These are phyloP conservation scores for Cochlearius cochlearius DNA, from an alignment of 2,113 vertebrate genomes.

Conservation along the genomic window DNA sequence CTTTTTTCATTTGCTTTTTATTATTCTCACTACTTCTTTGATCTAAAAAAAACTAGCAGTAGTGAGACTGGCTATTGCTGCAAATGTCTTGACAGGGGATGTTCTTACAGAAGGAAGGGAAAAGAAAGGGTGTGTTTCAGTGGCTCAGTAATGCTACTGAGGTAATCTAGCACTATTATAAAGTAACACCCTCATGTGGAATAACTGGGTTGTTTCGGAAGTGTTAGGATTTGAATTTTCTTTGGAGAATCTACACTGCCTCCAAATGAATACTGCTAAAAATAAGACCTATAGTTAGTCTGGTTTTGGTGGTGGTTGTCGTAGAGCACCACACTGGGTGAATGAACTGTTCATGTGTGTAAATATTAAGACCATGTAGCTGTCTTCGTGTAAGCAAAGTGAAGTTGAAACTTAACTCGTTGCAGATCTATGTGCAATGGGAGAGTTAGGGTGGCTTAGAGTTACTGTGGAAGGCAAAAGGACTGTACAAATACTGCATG, in stretches of 20 bases:
- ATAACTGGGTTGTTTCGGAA: background rate
- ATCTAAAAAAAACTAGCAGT: background rate
- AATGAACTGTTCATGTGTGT: background rate
- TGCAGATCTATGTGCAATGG: background rate
- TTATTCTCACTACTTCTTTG: background rate
- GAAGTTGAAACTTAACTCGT: background rate
- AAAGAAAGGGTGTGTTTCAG: background rate
- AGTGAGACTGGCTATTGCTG: background rate
- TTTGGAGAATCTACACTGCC: background rate
- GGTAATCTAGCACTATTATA: background rate
- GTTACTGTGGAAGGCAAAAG: background rate
- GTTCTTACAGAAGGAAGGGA: background rate
- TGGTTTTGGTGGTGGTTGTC: background rate
- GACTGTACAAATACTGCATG: background rate
- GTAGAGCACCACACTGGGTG: background rate
- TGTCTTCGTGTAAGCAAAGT: background rate
- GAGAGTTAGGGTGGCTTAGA: background rate
- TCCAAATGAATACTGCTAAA: background rate
- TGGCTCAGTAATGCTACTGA: background rate
- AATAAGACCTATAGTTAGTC: background rate
- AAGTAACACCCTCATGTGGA: background rate
- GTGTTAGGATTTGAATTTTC: background rate
- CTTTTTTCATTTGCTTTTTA: background rate
- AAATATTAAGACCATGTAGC: background rate
- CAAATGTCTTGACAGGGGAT: background rate